These are phyloP conservation scores for Dipodomys spectabilis DNA, from an alignment of 2,113 vertebrate species.

Conservation along the genomic window DNA sequence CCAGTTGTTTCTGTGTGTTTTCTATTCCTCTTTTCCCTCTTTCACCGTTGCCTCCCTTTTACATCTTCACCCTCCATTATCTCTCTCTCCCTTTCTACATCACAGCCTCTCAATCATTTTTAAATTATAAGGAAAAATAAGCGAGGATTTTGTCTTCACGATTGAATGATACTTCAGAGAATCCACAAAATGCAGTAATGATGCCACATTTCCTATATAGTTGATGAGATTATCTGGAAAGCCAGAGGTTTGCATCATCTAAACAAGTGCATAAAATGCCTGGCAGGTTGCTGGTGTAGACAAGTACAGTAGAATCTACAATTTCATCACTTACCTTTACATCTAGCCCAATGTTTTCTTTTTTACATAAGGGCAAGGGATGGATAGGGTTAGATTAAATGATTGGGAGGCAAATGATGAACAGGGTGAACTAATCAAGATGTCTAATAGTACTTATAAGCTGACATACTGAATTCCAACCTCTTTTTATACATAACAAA, in stretches of 20 bases:
- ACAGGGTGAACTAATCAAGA: no score
- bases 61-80: background rate
- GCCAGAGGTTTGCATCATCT: background rate
- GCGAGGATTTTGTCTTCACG: background rate
- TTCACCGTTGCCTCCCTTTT: background rate
- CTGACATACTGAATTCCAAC: no score
- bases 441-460: no score
- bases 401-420: no score
- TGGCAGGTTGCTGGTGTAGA: background rate
- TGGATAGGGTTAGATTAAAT: no score
- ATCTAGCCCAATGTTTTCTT: background rate
- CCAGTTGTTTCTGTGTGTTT: background rate
- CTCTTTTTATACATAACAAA: no score
- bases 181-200: background rate
- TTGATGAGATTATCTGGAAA: constrained; percentile 8
- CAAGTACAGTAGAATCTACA: background rate
- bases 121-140: background rate
- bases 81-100: background rate
- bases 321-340: background rate
- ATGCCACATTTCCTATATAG: background rate
- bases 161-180: background rate
- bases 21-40: background rate
- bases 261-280: background rate
- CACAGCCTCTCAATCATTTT: background rate
- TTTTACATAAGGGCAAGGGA: no score